A percentile compares a stretch with the other conserved stretches of the same genome.
Evolutionary conservation across 2,888 invertebrate species (phyloP).

Genomic region (Loripinus fragilis): DNA sequence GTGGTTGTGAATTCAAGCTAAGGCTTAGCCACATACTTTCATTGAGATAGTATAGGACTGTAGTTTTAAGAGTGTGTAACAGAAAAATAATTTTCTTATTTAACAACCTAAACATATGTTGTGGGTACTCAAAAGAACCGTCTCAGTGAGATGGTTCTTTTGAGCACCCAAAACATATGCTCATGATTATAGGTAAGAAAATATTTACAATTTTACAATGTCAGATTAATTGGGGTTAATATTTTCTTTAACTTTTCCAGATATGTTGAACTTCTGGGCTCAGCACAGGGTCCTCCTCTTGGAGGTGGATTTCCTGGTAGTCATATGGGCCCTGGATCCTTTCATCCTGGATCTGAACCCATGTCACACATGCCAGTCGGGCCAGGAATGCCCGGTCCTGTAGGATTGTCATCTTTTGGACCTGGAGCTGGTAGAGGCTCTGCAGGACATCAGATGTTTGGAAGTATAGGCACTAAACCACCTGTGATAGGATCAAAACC

Average conservation of each 20-base stretch:
- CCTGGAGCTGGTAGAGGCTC: not conserved
- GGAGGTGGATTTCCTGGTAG: constrained; percentile 10
- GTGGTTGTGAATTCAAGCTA: no score
- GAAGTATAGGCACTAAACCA: not conserved
- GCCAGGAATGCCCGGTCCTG: not conserved
- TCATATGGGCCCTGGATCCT: not conserved
- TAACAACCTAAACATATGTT: no score
- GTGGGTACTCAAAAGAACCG: no score
- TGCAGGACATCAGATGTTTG: not conserved
- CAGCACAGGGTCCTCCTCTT: constrained; percentile 29
- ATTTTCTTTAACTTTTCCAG: constrained; percentile 25
- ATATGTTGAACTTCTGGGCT: constrained; percentile 45
- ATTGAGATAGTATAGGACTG: no score
- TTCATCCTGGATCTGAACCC: not conserved
- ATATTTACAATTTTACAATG: no score
- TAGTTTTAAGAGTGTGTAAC: no score
- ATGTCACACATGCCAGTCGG: not conserved
- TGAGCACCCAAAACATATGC: no score
- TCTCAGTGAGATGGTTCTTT: no score
- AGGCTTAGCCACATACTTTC: no score
- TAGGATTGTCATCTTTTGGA: not conserved
- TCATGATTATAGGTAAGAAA: no score
- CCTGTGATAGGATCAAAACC: constrained; percentile 9
- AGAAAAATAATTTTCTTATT: no score
- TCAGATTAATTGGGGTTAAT: no score